Evolutionary conservation across 1,140 invertebrate genomes (phyloP), one percentile per base, ranked within the genome.

Genomic region (Linepithema humile): DNA sequence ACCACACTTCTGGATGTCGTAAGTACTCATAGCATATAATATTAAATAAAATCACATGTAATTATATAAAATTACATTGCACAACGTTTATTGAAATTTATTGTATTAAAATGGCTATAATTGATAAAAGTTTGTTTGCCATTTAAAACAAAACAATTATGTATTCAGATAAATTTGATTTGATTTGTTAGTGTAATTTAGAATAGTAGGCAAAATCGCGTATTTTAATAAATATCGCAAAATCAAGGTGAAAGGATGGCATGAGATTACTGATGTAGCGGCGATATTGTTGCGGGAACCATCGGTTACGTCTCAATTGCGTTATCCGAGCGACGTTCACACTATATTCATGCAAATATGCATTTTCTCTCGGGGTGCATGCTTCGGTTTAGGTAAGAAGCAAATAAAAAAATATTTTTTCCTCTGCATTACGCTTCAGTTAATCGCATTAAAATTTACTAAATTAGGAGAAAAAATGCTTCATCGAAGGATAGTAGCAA

Each of bases 381-480:
- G 93, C 74, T 94, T 94, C n/a, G 93, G 92, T 12, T 70, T 94
- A 70, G 93, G 93, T 93, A 57, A 74, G 50, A 48, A 3, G 57
- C 2, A 10, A 26, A 6, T 53, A 40, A 53, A 6, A 1, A 45
- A 12, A 35, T 72, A 3, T 15, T 26, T 15, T 9, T 65, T 35
- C 38, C 6, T 50, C 3, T 40, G 17, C 9, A 38, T 7, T 23
- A 1, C 7, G 3, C 29, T 17, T 9, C 10, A 4, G 43, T 20
- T 26, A 4, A 65, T 43, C 20, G 23, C 26, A 43, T 65, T 1
- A 1, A 73, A 50, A 17, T 29, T 32, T 48, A 95, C 95, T 83
- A 94, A 94, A 57, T 93, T 95, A 91, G 96, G 96, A 0, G 96
- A 96, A 89, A 93, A 95, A 55, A 95, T 96, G 94, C 90, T 93